Evolutionary conservation across 1,140 invertebrate species (phyloP).

Genomic region (Saccostrea echinata): DNA sequence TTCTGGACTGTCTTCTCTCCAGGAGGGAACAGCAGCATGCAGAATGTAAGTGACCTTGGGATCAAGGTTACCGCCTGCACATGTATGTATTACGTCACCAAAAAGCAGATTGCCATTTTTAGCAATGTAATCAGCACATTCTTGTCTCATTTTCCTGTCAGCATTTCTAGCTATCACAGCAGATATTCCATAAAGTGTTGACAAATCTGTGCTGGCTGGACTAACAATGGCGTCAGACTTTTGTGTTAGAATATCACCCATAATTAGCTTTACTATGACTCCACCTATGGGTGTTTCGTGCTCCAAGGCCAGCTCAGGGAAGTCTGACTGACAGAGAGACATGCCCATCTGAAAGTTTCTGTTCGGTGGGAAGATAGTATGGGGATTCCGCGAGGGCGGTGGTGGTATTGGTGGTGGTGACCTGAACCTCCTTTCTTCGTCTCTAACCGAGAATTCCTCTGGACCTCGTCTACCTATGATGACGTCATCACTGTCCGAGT

Average conservation of each 20-base stretch:
- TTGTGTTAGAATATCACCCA: constrained; percentile 59
- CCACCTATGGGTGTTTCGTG: constrained; percentile 50
- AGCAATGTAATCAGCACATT: constrained; percentile 57
- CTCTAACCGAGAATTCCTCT: not conserved
- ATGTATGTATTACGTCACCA: constrained; percentile 62
- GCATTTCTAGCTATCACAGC: constrained; percentile 54
- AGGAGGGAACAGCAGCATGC: constrained; percentile 59
- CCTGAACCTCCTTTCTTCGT: not conserved
- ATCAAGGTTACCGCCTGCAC: constrained; percentile 59
- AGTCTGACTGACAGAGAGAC: constrained; percentile 52
- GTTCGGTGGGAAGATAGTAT: not conserved
- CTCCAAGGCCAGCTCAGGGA: constrained; percentile 54
- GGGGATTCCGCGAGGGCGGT: not conserved
- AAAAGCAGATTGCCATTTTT: constrained; percentile 53
- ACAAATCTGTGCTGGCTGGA: constrained; percentile 51
- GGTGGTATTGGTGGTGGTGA: not conserved
- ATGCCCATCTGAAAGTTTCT: constrained; percentile 12
- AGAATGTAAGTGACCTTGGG: constrained; percentile 58
- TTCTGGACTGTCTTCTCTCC: constrained; percentile 57
- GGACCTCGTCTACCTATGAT: not conserved
- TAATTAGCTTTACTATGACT: constrained; percentile 51
- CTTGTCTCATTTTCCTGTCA: constrained; percentile 49
- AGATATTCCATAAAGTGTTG: constrained; percentile 55
- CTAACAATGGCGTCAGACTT: constrained; percentile 62
- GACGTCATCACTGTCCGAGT: not conserved